These are phyloP conservation scores for Puntigrus tetrazona DNA, from an alignment of 2,113 vertebrate genomes.

Conservation along the genomic window DNA sequence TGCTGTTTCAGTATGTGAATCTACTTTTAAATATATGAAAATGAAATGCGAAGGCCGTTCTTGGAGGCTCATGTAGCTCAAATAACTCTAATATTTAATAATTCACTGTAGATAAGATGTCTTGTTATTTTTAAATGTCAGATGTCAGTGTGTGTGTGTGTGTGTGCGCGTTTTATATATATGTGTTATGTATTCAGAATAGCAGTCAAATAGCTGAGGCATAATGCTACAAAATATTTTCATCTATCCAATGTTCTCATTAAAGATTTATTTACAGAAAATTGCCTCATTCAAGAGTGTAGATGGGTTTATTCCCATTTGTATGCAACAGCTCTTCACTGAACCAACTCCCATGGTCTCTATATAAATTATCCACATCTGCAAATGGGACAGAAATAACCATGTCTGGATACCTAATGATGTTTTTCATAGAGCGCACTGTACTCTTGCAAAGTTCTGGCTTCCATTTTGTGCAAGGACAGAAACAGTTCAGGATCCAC, in stretches of 20 bases:
- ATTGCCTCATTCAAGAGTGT: slow-evolving; percentile 55
- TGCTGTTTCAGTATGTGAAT: neutral
- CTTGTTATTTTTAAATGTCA: slow-evolving; percentile 9
- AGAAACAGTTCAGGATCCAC: neutral
- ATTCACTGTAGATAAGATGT: neutral
- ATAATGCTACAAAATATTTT: slow-evolving; percentile 54
- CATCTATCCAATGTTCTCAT: slow-evolving; percentile 62
- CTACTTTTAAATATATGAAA: slow-evolving; percentile 9
- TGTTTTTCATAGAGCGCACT: neutral
- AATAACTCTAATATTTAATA: neutral
- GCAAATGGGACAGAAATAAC: slow-evolving; percentile 5
- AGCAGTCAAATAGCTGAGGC: slow-evolving; percentile 38
- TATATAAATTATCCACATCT: slow-evolving; percentile 33
- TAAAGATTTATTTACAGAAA: slow-evolving; percentile 70
- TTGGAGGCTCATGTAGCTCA: neutral
- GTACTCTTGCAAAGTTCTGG: neutral
- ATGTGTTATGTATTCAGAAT: neutral
- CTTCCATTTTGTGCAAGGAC: neutral
- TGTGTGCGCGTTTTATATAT: too few species aligned
- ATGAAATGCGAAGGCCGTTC: slow-evolving; percentile 19
- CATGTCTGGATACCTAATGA: slow-evolving; percentile 5
- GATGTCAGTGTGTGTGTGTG: too few species aligned
- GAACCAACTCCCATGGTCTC: slow-evolving; percentile 13
- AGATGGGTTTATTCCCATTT: slow-evolving; percentile 41
- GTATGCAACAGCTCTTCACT: neutral